Evolutionary conservation across 30 jellyfish, hydroid and myxozoan genomes (phyloP), one percentile per base, ranked within the genome.

Genomic region (Phacellophora camtschatica): DNA sequence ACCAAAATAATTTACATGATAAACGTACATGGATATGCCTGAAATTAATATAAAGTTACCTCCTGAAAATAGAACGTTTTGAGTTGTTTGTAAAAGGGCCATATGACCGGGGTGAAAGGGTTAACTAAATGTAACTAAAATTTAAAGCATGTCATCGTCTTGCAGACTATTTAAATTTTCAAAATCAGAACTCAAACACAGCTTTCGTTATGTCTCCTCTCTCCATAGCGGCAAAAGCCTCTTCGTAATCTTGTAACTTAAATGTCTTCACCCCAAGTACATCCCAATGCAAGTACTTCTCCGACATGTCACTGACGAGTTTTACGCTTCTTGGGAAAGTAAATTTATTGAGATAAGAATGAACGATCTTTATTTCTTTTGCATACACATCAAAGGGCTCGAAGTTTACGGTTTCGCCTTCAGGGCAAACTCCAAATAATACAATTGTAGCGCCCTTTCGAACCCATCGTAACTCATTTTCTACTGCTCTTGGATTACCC

Each of bases 401-500:
- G 48, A 89, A 82, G 65, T 68, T 74, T 51, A 89, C 93, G 18
- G 32, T 53, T 5, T 53, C 59, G 1, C 95, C 95, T 76, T 89
- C 82, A 4, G 89, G 91, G 71, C 95, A 89, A 59, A 82, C 92
- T n/a, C 97, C 97, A 76, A 82, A 89, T 15, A 89, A 77, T 22
- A 89, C 95, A 19, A 89, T 80, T 0, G 95, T 83, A 48, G 95
- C 95, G 18, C 97, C 97, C 41, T 56, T 82, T 37, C 97, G 71
- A 5, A 83, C 77, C 96, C 97, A 89, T 74, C 67, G 63, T 64
- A 89, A 34, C 42, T 82, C 89, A 16, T 49, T 36, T 34, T 89
- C 95, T 6, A 89, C 85, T 8, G 97, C 95, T 18, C 70, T 65
- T 41, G 92, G 92, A 37, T 34, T 34, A 5, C 97, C 97, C 12